Conservation (phyloP, 2,113 vertebrate genomes). For the Amphilophus citrinellus region DNA sequence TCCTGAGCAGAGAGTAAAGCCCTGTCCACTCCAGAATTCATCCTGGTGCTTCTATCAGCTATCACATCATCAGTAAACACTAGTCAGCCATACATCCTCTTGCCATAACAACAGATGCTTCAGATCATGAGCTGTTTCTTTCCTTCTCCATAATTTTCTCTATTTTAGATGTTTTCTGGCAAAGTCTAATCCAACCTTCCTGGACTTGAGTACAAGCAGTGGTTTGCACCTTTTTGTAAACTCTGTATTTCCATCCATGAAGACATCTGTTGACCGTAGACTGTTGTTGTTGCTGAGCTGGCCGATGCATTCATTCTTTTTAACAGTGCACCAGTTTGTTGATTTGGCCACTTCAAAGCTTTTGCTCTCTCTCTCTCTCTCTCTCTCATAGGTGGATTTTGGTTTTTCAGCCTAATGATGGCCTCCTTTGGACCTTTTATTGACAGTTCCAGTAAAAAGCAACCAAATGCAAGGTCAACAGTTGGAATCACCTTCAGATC, state of each 20-base stretch:
- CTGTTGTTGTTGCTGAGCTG: neutral
- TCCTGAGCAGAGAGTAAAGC: too few species aligned
- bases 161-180: too few species aligned
- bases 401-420: neutral
- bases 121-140: too few species aligned
- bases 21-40: too few species aligned
- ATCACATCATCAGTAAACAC: too few species aligned
- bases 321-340: neutral
- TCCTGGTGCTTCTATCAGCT: too few species aligned
- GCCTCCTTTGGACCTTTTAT: neutral
- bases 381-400: neutral
- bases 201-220: neutral
- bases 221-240: neutral
- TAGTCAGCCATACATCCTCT: too few species aligned
- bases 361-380: neutral
- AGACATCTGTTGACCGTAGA: neutral
- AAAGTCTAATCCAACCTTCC: neutral
- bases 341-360: neutral
- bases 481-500: neutral
- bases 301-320: neutral
- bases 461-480: neutral
- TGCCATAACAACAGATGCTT: too few species aligned
- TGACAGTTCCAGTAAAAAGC: neutral
- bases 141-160: too few species aligned
- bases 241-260: neutral